Base-by-base conservation (phyloP, 2,113 vertebrate species). In the Prietella phreatophila region DNA sequence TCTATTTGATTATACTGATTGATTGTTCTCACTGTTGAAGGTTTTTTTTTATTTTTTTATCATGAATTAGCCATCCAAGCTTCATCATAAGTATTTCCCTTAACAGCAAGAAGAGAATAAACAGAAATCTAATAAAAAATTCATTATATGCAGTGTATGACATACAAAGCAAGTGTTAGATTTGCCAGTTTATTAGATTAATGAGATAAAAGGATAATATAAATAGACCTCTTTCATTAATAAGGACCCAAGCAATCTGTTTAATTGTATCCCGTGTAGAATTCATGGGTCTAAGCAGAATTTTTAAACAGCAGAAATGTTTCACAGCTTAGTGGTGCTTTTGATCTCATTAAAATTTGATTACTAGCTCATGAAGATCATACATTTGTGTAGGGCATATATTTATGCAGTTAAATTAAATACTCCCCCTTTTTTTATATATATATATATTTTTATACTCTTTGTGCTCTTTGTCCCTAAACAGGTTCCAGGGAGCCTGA, bases 101-200 rank as follows among this genome's bases (percentile, higher is more conserved):
- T 96, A 96, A 95, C 95, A 96, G 94, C 93, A 96, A 92, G 87
- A 91, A 93, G 94, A 95, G 94, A 96, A 96, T 96, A 97, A 96
- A 95, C 95, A 93, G 94, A 96, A 95, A 96, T 96, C 91, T 94
- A 95, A 95, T 94, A 96, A 94, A 94, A 96, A 97, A 96, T 94
- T 96, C 92, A 95, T 96, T 94, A 94, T 89, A 86, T 90, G 88
- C 76, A 90, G 91, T 91, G 84, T 90, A 88, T 85, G 88, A 86
- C 92, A 91, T 92, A 93, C 87, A 93, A 89, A 95, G 90, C n/a
- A 90, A 93, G 91, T 91, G 73, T 93, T 94, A 89, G 90, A 93
- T 92, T 90, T 93, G 89, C 91, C 84, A 90, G 88, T 94, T 90
- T 93, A 92, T 94, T 95, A 94, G 93, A 95, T 95, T 94, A 95